A percentile compares a stretch with the other conserved stretches of the same genome.
These are phyloP conservation scores for Sialia sialis DNA, from an alignment of 2,113 vertebrate species.

Conservation along the genomic window DNA sequence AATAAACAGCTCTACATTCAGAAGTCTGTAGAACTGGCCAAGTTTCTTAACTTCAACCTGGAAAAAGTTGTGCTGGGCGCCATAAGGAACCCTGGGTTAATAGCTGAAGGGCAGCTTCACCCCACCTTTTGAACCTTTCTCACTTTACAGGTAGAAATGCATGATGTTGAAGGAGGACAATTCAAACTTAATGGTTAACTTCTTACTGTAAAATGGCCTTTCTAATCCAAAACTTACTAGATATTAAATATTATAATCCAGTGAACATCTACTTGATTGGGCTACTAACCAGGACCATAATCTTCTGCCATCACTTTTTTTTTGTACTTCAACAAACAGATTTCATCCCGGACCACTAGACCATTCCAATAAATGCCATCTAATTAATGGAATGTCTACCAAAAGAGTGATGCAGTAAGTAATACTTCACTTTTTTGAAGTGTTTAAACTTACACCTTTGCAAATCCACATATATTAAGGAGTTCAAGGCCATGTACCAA, in stretches of 20 bases:
- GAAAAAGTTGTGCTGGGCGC: background rate
- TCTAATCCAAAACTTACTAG: background rate
- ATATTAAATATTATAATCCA: background rate
- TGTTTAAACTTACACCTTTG: background rate
- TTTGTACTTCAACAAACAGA: background rate
- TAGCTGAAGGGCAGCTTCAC: background rate
- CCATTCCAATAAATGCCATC: background rate
- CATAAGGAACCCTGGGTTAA: background rate
- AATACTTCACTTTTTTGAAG: background rate
- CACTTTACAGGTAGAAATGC: background rate
- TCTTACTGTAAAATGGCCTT: background rate
- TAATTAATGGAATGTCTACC: background rate
- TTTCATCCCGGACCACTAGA: background rate
- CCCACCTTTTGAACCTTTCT: background rate
- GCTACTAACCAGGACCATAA: background rate
- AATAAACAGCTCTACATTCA: background rate
- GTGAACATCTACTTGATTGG: background rate
- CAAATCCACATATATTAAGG: background rate
- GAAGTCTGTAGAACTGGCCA: background rate
- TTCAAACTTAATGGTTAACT: background rate
- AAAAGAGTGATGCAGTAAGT: background rate
- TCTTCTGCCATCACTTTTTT: background rate
- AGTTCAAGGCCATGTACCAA: background rate
- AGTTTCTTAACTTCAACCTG: background rate
- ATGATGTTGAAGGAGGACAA: fast-evolving